phyloP scores from a whole-genome alignment of 92 coral and sea anemone genomes.

The Epizoanthus ramosus region DNA sequence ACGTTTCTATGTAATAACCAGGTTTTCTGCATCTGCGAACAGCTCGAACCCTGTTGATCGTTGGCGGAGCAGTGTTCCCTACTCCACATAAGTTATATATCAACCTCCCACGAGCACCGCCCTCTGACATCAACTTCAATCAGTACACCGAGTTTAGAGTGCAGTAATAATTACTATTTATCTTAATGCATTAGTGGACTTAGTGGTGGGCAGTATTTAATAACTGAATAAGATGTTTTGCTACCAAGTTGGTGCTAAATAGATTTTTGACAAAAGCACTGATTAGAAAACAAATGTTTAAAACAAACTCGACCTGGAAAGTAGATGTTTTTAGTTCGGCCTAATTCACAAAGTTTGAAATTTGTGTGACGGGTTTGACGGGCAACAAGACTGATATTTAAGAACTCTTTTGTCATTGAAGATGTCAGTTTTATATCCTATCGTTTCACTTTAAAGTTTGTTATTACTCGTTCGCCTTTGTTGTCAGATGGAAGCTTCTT shows the following conservation, averaged over 20 bases:
- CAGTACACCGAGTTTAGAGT: not conserved
- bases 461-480: not conserved
- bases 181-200: not conserved
- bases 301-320: conserved; percentile 6
- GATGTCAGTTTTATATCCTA: not conserved
- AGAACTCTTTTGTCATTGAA: not conserved
- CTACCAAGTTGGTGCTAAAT: not conserved
- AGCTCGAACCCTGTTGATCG: too few relatives aligned
- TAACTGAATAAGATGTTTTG: conserved; percentile 3
- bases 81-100: not conserved
- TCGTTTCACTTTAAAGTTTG: not conserved
- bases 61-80: not conserved
- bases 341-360: not conserved
- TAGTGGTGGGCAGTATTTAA: not conserved
- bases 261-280: not conserved
- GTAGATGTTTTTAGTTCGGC: not conserved
- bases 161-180: not conserved
- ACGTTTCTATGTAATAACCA: too few relatives aligned
- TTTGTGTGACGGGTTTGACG: not conserved
- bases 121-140: not conserved
- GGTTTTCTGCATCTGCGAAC: too few relatives aligned
- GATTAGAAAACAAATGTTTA: conserved; percentile 2
- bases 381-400: not conserved
- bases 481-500: not conserved
- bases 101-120: too few relatives aligned